phyloP scores from a whole-genome alignment of 2,888 invertebrate species.

The Villa cingulata region DNA sequence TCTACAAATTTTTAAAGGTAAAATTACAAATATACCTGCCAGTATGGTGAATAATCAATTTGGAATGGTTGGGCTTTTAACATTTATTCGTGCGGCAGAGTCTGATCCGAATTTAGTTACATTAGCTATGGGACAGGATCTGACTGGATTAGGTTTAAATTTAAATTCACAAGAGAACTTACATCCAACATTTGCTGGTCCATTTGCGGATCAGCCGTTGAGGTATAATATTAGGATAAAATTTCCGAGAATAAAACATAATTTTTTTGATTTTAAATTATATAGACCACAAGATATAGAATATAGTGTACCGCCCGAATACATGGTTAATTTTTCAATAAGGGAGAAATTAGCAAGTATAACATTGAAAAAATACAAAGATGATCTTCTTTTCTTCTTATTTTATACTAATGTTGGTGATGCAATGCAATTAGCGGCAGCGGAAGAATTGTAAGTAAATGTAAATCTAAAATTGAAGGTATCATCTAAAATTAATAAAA shows the following conservation, averaged over 20 bases:
- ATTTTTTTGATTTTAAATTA: slow-evolving; percentile 9
- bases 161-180: slow-evolving; percentile 96
- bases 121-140: slow-evolving; percentile 92
- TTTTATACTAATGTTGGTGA: slow-evolving; percentile 99
- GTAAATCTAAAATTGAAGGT: too few relatives aligned
- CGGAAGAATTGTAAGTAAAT: slow-evolving; percentile 79
- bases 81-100: slow-evolving; percentile 96
- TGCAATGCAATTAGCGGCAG: slow-evolving; percentile 93
- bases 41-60: slow-evolving; percentile 99
- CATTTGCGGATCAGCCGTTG: slow-evolving; percentile 96
- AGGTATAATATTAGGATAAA: slow-evolving; percentile 32
- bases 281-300: slow-evolving; percentile 93
- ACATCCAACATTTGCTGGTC: slow-evolving; percentile 96
- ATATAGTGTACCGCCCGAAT: slow-evolving; percentile 96
- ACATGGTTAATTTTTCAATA: slow-evolving; percentile 93
- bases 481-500: background rate
- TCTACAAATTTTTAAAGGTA: slow-evolving; percentile 44
- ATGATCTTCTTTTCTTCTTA: slow-evolving; percentile 97
- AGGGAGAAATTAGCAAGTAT: slow-evolving; percentile 90
- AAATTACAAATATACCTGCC: slow-evolving; percentile 95
- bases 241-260: background rate
- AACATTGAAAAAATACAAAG: slow-evolving; percentile 93
- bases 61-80: slow-evolving; percentile 95
- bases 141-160: slow-evolving; percentile 95
- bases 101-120: slow-evolving; percentile 93